Evolutionary conservation across 1,140 invertebrate genomes (phyloP).

Genomic region (Drosophila dunni): DNA sequence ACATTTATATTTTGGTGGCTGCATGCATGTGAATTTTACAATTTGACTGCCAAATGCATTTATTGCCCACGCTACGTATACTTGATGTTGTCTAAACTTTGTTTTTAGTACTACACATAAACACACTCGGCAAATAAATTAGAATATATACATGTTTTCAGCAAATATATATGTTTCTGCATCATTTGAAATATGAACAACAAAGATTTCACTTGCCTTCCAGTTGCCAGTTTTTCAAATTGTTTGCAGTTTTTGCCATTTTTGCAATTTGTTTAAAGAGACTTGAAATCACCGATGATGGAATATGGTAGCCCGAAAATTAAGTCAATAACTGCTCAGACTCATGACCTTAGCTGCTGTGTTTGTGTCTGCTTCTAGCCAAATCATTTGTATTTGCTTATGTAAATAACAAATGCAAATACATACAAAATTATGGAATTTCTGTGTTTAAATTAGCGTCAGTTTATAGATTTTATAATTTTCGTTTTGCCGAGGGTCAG

Average conservation of each 20-base stretch:
- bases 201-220: conserved; percentile 33
- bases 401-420: conserved; percentile 8
- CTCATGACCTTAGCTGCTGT: conserved; percentile 56
- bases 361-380: conserved; percentile 32
- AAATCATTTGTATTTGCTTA: conserved; percentile 1
- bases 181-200: conserved; percentile 52
- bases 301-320: conserved; percentile 61
- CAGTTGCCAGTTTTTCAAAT: conserved; percentile 31
- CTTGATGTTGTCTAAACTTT: conserved; percentile 56
- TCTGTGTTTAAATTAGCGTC: conserved; percentile 67
- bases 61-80: conserved; percentile 59
- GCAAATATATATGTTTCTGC: conserved; percentile 9
- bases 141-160: conserved; percentile 19
- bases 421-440: conserved; percentile 53
- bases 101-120: conserved; percentile 58
- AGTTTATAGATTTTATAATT: conserved; percentile 57
- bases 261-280: conserved; percentile 69
- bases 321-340: conserved; percentile 72
- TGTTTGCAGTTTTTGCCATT: conserved; percentile 18
- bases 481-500: conserved; percentile 45
- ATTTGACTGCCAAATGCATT: conserved; percentile 54
- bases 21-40: conserved; percentile 10
- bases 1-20: conserved; percentile 4
- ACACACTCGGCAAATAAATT: conserved; percentile 54
- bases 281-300: conserved; percentile 66